Evolutionary conservation across 2,113 vertebrate genomes (phyloP), one percentile per base, ranked within the genome.

Genomic region (Saccopteryx bilineata): DNA sequence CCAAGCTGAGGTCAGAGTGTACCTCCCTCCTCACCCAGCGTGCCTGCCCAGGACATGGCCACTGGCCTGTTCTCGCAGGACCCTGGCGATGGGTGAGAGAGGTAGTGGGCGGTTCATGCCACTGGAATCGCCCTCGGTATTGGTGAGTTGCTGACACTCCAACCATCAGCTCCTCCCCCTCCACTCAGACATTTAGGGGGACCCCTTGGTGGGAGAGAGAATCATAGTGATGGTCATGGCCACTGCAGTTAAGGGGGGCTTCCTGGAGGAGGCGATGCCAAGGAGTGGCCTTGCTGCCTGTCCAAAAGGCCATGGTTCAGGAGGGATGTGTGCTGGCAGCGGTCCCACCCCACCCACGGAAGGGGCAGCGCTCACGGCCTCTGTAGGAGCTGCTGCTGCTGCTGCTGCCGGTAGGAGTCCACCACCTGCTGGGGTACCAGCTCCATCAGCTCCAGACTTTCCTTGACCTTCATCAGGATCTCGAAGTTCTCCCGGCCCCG

Each of bases 381-480:
- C 97, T 99, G 99, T 78, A 99, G 98, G 79, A 99, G 98, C 97
- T 99, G 99, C 98, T 99, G 99, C 95, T 65, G 39, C 39, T 99
- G 99, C 96, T 99, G 99, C 97, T 99, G 99, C 74, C 99, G 98
- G 96, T 99, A 99, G 2, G 99, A 99, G 19, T 99, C 99, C 0
- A 99, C 99, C 92, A 99, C 97, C 31, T 99, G 99, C 98, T 99
- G 99, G 0, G 99, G 99, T 24, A 99, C 99, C 95, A 99, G 98
- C 97, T 99, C 99, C 97, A 99, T 98, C 94, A 99, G 98, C 98
- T 99, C 99, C 98, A 99, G 98, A 93, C 99, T 99, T 97, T 99
- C 99, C 97, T 99, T 99, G 79, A 99, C 99, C 98, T 99, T 99
- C 99, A 99, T 99, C 96, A 99, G 98, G 97, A 99, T 98, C 98